Conservation (phyloP, 2,888 invertebrate species). For the Nomada fucata region DNA sequence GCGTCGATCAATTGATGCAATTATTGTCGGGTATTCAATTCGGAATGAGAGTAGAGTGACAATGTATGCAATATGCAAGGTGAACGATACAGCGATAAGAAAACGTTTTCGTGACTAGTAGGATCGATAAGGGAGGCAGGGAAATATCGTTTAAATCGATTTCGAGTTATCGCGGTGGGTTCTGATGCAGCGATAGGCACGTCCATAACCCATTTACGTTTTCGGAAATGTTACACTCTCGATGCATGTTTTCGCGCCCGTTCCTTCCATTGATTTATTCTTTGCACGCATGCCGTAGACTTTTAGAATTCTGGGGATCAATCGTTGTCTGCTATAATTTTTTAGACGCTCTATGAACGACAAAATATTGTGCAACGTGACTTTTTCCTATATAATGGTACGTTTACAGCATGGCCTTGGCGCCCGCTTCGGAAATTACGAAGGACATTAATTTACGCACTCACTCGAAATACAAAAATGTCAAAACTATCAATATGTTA, state of each 20-base stretch:
- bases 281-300: not conserved
- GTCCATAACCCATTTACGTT: conserved; percentile 21
- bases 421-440: no score
- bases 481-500: no score
- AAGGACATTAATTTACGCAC: no score
- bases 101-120: not conserved
- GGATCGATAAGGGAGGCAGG: not conserved
- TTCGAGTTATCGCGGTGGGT: not conserved
- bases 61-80: not conserved
- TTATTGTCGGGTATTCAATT: no score
- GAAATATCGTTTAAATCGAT: conserved; percentile 4
- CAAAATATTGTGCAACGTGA: no score
- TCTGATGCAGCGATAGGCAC: not conserved
- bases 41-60: no score
- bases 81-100: not conserved
- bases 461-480: no score
- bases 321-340: not conserved
- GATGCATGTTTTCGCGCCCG: not conserved
- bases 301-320: not conserved
- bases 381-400: not conserved
- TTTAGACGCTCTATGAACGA: not conserved
- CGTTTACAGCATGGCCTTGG: no score
- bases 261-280: not conserved
- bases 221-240: not conserved
- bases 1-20: no score